A percentile compares a stretch with the other conserved stretches of the same genome.
phyloP scores from a whole-genome alignment of 92 coral and sea anemone species.

The Phenganax stokvisi region DNA sequence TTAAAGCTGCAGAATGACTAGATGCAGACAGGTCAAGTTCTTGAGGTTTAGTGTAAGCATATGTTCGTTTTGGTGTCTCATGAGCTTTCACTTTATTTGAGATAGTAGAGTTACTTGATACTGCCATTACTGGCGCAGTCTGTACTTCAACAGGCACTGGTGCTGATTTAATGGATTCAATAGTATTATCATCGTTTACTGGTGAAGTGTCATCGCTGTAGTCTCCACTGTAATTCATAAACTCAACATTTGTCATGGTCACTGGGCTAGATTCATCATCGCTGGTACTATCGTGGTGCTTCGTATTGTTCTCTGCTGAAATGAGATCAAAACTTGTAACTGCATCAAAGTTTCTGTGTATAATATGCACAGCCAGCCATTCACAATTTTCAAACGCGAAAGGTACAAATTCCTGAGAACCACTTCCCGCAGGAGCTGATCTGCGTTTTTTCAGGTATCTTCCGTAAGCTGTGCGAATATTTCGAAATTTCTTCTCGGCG shows the following conservation, averaged over 20 bases:
- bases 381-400: conserved; percentile 19
- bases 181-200: neutral
- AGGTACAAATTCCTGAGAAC: neutral
- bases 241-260: conserved; percentile 12
- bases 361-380: conserved; percentile 10
- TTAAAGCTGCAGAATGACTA: neutral
- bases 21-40: neutral
- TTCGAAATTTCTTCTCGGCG: conserved; percentile 8
- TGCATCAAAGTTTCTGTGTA: neutral
- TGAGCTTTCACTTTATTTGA: too few relatives aligned
- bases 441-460: neutral
- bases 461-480: conserved; percentile 11
- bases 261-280: conserved; percentile 13
- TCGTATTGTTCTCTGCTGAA: neutral
- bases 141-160: neutral
- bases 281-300: neutral
- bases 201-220: neutral
- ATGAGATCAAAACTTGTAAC: too few relatives aligned
- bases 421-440: neutral
- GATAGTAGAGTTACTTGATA: too few relatives aligned
- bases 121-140: too few relatives aligned
- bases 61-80: too few relatives aligned
- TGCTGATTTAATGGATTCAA: neutral
- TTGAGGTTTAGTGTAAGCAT: too few relatives aligned
- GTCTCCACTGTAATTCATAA: conserved; percentile 1